phyloP scores from a whole-genome alignment of 2,113 vertebrate genomes.

The Heterotilapia buettikoferi region DNA sequence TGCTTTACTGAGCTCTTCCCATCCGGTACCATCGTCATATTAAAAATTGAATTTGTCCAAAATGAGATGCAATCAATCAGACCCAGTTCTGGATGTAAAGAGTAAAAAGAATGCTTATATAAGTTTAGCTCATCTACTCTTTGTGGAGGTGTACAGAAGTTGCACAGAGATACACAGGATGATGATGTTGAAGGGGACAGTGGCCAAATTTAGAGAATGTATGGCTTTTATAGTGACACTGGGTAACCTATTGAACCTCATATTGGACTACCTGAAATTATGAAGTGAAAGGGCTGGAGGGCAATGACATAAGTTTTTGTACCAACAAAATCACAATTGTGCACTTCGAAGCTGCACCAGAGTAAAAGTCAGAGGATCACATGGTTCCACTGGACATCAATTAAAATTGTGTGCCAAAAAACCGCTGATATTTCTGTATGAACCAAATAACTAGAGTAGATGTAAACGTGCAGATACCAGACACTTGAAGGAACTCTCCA shows the following conservation, averaged over 20 bases:
- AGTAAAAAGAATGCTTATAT: background rate
- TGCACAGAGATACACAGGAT: background rate
- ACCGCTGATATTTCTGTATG: background rate
- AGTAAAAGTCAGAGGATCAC: background rate
- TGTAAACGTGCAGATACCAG: slow-evolving; percentile 65
- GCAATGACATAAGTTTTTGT: background rate
- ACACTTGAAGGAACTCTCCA: slow-evolving; percentile 91
- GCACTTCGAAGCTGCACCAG: background rate
- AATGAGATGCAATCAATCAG: background rate
- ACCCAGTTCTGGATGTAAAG: background rate
- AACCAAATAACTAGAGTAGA: background rate
- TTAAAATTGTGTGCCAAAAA: background rate
- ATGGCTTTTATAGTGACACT: background rate
- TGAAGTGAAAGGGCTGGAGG: background rate
- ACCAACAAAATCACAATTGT: background rate
- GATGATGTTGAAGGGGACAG: background rate
- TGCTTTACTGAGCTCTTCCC: background rate
- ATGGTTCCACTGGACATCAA: background rate
- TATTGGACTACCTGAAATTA: background rate
- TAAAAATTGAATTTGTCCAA: background rate
- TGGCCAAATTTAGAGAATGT: background rate
- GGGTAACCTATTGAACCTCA: background rate
- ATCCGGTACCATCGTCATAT: background rate
- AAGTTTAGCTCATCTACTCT: background rate
- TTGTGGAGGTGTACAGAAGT: background rate